Conservation (phyloP, 2,888 invertebrate genomes). For the Erebia palarica region DNA sequence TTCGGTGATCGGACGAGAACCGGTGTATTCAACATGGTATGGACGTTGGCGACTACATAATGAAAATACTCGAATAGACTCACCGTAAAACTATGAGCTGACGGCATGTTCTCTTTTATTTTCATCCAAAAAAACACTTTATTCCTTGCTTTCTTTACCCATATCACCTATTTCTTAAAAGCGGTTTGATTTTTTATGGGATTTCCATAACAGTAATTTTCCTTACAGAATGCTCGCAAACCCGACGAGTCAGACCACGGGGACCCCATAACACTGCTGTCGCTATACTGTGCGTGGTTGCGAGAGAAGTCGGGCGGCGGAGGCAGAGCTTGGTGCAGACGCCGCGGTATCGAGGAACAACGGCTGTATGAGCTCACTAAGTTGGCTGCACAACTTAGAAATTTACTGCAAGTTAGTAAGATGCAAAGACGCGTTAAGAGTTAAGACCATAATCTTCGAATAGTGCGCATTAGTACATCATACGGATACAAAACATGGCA, state of each 20-base stretch:
- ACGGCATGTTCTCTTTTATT: background rate
- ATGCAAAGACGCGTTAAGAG: no score
- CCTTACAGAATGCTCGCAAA: conserved; percentile 85
- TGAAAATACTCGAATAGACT: background rate
- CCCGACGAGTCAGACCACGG: conserved; percentile 96
- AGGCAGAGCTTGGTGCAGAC: conserved; percentile 91
- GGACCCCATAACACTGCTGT: conserved; percentile 95
- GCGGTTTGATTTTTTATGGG: background rate
- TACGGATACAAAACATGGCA: no score
- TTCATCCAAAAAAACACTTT: no score
- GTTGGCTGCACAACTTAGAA: conserved; percentile 93
- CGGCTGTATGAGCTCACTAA: conserved; percentile 98
- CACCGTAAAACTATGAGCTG: no score
- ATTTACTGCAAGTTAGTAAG: conserved; percentile 86
- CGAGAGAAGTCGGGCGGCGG: conserved; percentile 85
- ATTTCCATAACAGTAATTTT: no score
- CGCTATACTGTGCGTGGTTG: conserved; percentile 94
- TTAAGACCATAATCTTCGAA: no score
- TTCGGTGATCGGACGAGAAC: conserved; percentile 61
- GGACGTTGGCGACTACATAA: conserved; percentile 47
- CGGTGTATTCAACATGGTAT: conserved; percentile 58
- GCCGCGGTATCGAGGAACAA: conserved; percentile 97
- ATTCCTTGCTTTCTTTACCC: no score
- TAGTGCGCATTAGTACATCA: no score
- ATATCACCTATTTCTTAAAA: background rate